Percentiles rank a stretch among this genome's conserved stretches.
These are phyloP conservation scores for Dermatophagoides farinae DNA, from an alignment of 1,140 invertebrate species.

Conservation along the genomic window DNA sequence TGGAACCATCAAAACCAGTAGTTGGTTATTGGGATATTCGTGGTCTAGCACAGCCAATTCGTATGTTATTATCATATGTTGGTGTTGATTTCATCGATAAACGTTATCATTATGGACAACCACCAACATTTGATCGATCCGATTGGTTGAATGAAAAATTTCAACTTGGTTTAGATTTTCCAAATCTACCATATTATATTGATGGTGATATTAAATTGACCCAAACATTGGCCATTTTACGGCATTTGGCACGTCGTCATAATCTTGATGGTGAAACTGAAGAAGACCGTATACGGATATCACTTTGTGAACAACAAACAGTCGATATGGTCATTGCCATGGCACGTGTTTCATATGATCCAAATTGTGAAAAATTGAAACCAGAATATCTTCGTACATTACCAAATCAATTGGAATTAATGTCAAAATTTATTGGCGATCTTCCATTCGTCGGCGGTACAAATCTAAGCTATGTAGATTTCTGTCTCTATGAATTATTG, in stretches of 20 bases:
- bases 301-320: constrained; percentile 28
- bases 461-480: constrained; percentile 15
- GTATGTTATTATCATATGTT: constrained; percentile 46
- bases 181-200: constrained; percentile 23
- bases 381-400: constrained; percentile 20
- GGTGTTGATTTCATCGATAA: constrained; percentile 44
- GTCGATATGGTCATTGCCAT: constrained; percentile 28
- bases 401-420: constrained; percentile 23
- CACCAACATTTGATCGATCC: neutral
- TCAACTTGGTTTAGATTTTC: constrained; percentile 23
- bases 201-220: constrained; percentile 20
- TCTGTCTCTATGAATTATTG: constrained; percentile 29
- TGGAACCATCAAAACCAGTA: constrained; percentile 16
- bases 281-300: constrained; percentile 27
- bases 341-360: constrained; percentile 18
- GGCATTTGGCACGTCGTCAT: constrained; percentile 28
- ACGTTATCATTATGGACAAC: constrained; percentile 19
- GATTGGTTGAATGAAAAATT: constrained; percentile 23
- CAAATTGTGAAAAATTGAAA: constrained; percentile 17
- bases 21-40: constrained; percentile 22
- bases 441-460: constrained; percentile 28
- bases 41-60: constrained; percentile 46
- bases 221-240: constrained; percentile 31
- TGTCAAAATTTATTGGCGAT: constrained; percentile 26
- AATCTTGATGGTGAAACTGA: constrained; percentile 24